These are phyloP conservation scores for Phrynocephalus vlangalii DNA, from an alignment of 2,797 vertebrate species.

Conservation along the genomic window DNA sequence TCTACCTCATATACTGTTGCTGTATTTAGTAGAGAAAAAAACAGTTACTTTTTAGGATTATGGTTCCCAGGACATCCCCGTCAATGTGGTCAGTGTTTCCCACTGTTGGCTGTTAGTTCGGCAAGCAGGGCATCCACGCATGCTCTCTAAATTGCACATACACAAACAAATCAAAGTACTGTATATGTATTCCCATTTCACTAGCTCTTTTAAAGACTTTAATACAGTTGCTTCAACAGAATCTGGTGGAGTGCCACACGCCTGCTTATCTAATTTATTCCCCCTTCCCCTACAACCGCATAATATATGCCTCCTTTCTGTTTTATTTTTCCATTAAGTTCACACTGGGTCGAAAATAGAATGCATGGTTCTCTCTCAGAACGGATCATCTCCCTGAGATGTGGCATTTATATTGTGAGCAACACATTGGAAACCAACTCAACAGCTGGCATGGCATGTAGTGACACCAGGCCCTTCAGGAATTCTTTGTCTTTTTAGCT, in stretches of 20 bases:
- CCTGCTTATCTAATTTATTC: not conserved
- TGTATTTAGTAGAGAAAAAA: too few species aligned
- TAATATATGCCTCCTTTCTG: constrained; percentile 25
- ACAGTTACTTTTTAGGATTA: too few species aligned
- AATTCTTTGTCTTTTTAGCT: constrained; percentile 33
- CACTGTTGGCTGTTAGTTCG: not conserved
- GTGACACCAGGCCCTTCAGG: constrained; percentile 41
- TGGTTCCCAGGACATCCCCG: too few species aligned
- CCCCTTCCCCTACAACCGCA: not conserved
- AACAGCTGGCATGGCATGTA: constrained; percentile 38
- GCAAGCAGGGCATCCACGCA: not conserved
- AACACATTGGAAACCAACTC: constrained; percentile 52
- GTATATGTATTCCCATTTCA: not conserved
- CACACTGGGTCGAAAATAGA: constrained; percentile 54
- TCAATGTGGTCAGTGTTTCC: too few species aligned
- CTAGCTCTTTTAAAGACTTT: not conserved
- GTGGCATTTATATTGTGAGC: constrained; percentile 49
- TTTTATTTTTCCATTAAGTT: constrained; percentile 60
- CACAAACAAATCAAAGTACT: not conserved
- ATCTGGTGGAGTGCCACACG: not conserved
- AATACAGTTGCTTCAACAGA: not conserved
- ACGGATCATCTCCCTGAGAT: constrained; percentile 52
- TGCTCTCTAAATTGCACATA: not conserved
- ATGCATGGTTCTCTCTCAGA: constrained; percentile 61
- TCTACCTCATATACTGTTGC: not conserved